Evolutionary conservation across 1,140 invertebrate genomes (phyloP), one percentile per base, ranked within the genome.

Genomic region (Drosophila yakuba): DNA sequence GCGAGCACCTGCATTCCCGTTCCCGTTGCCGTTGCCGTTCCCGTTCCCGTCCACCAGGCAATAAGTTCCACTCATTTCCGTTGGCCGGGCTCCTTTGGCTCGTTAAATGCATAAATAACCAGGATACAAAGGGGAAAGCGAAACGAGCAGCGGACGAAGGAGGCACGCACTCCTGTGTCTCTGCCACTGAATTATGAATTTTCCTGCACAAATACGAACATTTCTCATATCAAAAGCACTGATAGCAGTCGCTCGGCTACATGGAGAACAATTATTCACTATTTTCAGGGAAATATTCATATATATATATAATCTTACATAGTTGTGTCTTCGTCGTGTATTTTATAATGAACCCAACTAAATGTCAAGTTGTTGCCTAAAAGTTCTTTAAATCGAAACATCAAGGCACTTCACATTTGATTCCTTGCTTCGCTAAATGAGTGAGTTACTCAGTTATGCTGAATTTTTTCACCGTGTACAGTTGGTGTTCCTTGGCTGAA

Each of bases 61-160:
- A 54, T 78, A 72, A 82, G 63, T 74, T 78, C 60, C 45, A 75
- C 68, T 82, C 62, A 74, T 80, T 80, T 80, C 69, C 75, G 57
- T 28, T 64, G 28, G 52, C 47, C 35, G n/a, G 51, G 47, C 32
- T 68, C 63, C 56, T 58, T 59, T 64, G 68, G 66, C 55, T 78
- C 61, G 64, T 68, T 75, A 76, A 80, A 76, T 80, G 66, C 66
- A 84, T 84, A 84, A 83, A 84, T 84, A 79, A 83, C 57, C 41
- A 60, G 41, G 58, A 55, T 36, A 48, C 39, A 23, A 47, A 50
- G 20, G 10, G 48, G 48, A 32, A 39, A 28, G 17, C 43, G 11
- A 45, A 45, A 45, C 2, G 43, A 12, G 17, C 17, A 20, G 17
- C 43, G 38, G 50, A 20, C 14, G 35, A 62, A 36, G 28, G n/a